These are phyloP conservation scores for Crioceris asparagi DNA, from an alignment of 2,888 invertebrate species.

Conservation along the genomic window DNA sequence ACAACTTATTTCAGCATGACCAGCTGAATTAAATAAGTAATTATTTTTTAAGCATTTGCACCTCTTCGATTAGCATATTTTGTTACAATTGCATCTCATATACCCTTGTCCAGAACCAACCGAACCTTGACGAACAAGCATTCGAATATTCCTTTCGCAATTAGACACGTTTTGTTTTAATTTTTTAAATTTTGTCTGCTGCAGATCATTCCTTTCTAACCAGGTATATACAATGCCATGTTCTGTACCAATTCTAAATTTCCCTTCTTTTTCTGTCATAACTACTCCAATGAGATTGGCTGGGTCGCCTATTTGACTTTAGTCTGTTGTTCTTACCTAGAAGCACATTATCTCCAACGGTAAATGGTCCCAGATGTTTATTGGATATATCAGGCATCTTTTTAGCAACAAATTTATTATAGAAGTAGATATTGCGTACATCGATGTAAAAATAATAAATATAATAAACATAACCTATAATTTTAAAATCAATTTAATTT, in stretches of 20 bases:
- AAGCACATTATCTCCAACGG: background rate
- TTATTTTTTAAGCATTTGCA: conserved; percentile 4
- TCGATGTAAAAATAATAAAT: no score
- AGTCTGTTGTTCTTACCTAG: no score
- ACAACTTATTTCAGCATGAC: conserved; percentile 1
- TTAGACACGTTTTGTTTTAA: conserved; percentile 3
- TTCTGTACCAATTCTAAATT: background rate
- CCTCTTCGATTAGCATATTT: conserved; percentile 1
- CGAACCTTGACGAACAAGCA: conserved; percentile 1
- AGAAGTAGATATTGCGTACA: no score
- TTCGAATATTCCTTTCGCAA: conserved; percentile 3
- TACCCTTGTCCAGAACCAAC: conserved; percentile 1
- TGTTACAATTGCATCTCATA: conserved; percentile 1
- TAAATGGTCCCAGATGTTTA: background rate
- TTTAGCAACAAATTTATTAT: no score
- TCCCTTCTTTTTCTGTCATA: conserved; percentile 1
- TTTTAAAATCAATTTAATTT: no score
- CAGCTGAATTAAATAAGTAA: conserved; percentile 4
- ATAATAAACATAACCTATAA: no score
- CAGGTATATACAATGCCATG: background rate
- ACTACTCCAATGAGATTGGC: conserved; percentile 1
- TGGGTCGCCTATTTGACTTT: no score
- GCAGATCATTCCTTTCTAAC: conserved; percentile 1
- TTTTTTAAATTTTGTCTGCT: background rate
- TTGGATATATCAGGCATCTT: background rate